phyloP scores from a whole-genome alignment of 2,797 vertebrate genomes.

The Babyrousa celebensis region DNA sequence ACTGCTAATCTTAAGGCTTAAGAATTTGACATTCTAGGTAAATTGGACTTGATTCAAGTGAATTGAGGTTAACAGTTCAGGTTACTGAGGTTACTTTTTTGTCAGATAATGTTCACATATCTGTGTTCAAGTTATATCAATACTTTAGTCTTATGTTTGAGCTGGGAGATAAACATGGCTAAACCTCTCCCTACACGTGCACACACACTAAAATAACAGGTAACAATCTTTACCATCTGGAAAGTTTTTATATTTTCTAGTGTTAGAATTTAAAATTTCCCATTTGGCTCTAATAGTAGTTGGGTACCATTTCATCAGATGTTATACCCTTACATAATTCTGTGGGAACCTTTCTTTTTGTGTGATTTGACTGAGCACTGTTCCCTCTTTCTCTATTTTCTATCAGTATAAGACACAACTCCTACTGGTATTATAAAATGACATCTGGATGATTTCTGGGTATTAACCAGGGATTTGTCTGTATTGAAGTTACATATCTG shows the following conservation, averaged over 20 bases:
- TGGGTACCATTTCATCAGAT: background rate
- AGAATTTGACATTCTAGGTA: background rate
- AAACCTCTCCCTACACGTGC: background rate
- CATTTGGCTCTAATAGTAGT: background rate
- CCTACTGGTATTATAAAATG: background rate
- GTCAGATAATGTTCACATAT: background rate
- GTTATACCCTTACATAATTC: background rate
- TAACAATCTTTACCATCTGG: background rate
- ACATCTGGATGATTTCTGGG: background rate
- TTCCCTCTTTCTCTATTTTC: background rate
- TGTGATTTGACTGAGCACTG: background rate
- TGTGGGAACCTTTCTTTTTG: background rate
- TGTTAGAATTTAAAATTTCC: background rate
- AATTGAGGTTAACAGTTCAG: background rate
- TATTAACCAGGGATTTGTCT: background rate
- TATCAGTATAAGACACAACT: background rate
- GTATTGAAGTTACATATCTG: background rate
- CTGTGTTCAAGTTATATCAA: background rate
- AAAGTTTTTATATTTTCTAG: background rate
- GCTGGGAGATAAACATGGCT: background rate
- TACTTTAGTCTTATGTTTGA: background rate
- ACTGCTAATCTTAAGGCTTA: background rate
- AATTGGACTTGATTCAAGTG: background rate
- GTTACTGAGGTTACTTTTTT: background rate
- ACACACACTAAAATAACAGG: background rate